Conservation (phyloP, 2,888 invertebrate species). For the Steinernema carpocapsae region DNA sequence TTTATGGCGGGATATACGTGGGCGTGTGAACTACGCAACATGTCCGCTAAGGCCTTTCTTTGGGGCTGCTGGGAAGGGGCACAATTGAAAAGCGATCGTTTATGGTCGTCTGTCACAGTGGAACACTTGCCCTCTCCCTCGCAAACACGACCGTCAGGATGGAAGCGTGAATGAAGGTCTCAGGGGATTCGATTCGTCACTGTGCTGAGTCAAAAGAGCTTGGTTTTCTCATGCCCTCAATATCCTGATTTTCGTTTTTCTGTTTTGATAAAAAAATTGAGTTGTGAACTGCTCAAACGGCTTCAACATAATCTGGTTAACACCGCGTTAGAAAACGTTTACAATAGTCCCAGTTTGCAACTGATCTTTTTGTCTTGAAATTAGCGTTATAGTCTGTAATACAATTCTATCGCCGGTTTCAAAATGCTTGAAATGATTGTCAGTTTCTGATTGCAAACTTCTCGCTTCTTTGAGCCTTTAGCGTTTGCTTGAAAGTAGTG, state of each 20-base stretch:
- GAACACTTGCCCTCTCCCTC: not conserved
- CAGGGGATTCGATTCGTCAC: not conserved
- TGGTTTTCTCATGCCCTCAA: too few relatives aligned
- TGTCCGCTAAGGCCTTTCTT: not conserved
- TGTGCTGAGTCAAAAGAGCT: not conserved
- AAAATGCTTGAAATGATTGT: too few relatives aligned
- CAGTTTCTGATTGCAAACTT: too few relatives aligned
- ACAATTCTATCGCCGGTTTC: too few relatives aligned
- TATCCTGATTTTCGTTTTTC: too few relatives aligned
- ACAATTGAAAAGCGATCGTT: conserved; percentile 15
- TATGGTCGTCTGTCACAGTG: not conserved
- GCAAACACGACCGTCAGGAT: not conserved
- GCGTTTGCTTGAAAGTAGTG: too few relatives aligned
- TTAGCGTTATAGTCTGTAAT: too few relatives aligned
- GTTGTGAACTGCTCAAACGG: not conserved
- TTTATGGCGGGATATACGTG: not conserved
- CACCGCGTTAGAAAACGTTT: not conserved
- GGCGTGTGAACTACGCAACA: not conserved
- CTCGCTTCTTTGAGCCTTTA: too few relatives aligned
- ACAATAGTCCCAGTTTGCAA: too few relatives aligned
- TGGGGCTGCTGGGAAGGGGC: not conserved
- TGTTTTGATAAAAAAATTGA: not conserved
- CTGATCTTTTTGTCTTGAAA: too few relatives aligned
- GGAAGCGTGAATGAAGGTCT: not conserved
- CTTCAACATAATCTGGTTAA: not conserved